Percentiles rank a stretch among this genome's conserved stretches.
These are phyloP conservation scores for Epirrita christyi DNA, from an alignment of 2,888 invertebrate species.

Conservation along the genomic window DNA sequence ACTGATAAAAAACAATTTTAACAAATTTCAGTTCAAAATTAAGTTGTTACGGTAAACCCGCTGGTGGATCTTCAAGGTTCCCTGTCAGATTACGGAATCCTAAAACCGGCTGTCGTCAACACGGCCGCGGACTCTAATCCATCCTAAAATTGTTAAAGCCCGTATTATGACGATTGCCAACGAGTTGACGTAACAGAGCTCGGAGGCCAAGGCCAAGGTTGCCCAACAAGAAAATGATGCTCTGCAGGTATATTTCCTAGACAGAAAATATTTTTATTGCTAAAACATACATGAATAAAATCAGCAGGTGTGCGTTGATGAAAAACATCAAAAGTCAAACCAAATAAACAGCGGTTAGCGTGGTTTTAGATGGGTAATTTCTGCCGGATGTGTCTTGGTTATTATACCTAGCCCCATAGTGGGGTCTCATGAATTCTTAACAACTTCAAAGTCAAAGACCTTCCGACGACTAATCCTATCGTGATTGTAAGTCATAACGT, in stretches of 20 bases:
- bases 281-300: constrained; percentile 15
- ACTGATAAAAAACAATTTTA: too few species aligned
- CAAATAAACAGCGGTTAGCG: constrained; percentile 19
- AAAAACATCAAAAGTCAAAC: constrained; percentile 19
- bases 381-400: constrained; percentile 17
- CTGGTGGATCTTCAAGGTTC: too few species aligned
- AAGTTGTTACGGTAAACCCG: too few species aligned
- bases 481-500: constrained; percentile 23
- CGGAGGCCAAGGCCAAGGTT: constrained; percentile 13
- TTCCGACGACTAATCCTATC: constrained; percentile 5
- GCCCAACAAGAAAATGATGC: constrained; percentile 4
- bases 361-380: constrained; percentile 6
- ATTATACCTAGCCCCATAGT: constrained; percentile 9
- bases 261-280: constrained; percentile 8
- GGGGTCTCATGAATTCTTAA: constrained; percentile 18
- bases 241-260: background rate
- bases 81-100: background rate
- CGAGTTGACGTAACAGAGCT: constrained; percentile 10
- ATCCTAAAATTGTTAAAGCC: constrained; percentile 5
- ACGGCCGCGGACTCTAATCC: constrained; percentile 1
- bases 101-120: background rate
- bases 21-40: too few species aligned
- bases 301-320: constrained; percentile 10
- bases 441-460: constrained; percentile 28
- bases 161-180: constrained; percentile 9